Evolutionary conservation across 1,140 invertebrate genomes (phyloP).

Genomic region (Stratiolaelaps scimitus): DNA sequence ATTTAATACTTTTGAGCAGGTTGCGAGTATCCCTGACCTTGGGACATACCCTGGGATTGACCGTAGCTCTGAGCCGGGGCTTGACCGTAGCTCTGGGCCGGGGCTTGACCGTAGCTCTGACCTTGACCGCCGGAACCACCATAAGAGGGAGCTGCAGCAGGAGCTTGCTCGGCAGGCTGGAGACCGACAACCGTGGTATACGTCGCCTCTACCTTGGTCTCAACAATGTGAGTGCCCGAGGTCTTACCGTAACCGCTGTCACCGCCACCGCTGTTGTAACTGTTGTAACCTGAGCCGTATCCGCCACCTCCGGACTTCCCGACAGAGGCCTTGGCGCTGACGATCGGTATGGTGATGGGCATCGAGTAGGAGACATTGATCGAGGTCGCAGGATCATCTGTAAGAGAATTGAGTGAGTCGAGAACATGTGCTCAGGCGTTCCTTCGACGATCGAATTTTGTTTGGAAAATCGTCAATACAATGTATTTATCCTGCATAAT

Average conservation of each 20-base stretch:
- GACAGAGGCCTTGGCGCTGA: neutral
- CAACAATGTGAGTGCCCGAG: neutral
- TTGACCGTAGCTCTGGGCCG: too few species aligned
- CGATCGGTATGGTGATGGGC: slow-evolving; percentile 24
- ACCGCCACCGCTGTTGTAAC: neutral
- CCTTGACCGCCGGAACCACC: too few species aligned
- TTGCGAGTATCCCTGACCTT: too few species aligned
- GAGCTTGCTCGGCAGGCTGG: neutral
- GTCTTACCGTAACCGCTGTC: too few species aligned
- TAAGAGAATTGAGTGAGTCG: neutral
- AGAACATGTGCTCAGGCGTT: neutral
- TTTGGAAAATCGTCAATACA: too few species aligned
- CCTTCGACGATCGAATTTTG: slow-evolving; percentile 21
- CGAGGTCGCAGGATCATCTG: neutral
- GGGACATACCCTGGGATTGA: too few species aligned
- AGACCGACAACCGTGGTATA: slow-evolving; percentile 6
- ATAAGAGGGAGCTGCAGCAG: neutral
- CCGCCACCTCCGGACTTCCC: neutral
- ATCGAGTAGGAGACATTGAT: slow-evolving; percentile 16
- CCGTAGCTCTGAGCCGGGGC: too few species aligned
- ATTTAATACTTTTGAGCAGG: too few species aligned
- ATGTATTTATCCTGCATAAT: too few species aligned
- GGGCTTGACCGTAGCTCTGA: too few species aligned
- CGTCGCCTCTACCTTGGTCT: slow-evolving; percentile 12
- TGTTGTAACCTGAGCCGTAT: neutral